These are phyloP conservation scores for Loxodonta africana DNA, from an alignment of 2,113 vertebrate species.

Conservation along the genomic window DNA sequence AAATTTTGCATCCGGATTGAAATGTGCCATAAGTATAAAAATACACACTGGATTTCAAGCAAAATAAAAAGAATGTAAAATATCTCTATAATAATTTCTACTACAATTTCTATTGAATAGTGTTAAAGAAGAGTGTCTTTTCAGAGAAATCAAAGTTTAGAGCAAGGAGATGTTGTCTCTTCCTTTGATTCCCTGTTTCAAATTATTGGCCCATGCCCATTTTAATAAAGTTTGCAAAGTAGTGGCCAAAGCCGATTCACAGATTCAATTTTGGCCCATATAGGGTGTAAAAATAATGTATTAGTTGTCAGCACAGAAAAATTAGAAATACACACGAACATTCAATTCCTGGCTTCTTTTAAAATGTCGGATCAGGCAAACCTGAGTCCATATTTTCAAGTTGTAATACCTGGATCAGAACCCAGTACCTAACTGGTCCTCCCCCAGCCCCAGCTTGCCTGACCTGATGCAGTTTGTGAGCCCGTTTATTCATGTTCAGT, in stretches of 20 bases:
- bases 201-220: not conserved
- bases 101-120: not conserved
- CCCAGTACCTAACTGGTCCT: accelerated
- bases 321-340: not conserved
- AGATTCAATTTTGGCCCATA: not conserved
- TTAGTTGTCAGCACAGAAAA: not conserved
- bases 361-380: not conserved
- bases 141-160: not conserved
- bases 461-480: accelerated
- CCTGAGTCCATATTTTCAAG: not conserved
- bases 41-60: not conserved
- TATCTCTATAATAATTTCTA: not conserved
- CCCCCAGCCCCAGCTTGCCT: not conserved
- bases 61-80: constrained; percentile 4
- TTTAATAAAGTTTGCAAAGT: not conserved
- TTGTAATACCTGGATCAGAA: not conserved
- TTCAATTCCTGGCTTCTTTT: not conserved
- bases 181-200: not conserved
- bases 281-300: not conserved
- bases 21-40: not conserved
- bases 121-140: not conserved
- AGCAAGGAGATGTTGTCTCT: not conserved
- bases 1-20: not conserved
- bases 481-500: not conserved
- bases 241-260: not conserved